phyloP scores from a whole-genome alignment of 2,113 vertebrate species.

The Heteronetta atricapilla region DNA sequence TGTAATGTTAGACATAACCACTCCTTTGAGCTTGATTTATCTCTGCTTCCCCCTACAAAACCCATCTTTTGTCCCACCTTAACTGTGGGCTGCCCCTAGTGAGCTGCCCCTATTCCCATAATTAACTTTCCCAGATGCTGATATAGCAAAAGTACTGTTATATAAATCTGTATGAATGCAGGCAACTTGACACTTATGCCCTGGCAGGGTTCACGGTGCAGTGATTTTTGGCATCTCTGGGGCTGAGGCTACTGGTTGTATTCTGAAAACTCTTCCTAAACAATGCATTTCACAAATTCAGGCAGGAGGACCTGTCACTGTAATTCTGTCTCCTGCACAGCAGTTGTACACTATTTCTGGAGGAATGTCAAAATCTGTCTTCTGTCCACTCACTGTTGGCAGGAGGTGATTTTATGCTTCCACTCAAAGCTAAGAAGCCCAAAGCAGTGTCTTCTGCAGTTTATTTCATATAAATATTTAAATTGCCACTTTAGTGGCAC shows the following conservation, averaged over 20 bases:
- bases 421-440: background rate
- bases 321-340: background rate
- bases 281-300: background rate
- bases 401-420: background rate
- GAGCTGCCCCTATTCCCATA: background rate
- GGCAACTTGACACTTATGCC: background rate
- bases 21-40: background rate
- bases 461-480: background rate
- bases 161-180: background rate
- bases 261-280: background rate
- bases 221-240: background rate
- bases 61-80: background rate
- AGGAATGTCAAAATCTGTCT: background rate
- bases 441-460: background rate
- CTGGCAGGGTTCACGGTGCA: background rate
- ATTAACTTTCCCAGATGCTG: background rate
- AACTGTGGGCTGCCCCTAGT: background rate
- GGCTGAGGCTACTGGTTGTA: background rate
- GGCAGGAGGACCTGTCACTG: background rate
- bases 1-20: background rate
- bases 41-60: background rate
- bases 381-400: background rate
- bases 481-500: too few species aligned
- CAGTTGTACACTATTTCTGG: background rate
- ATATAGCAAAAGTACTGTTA: background rate